Evolutionary conservation across 2,797 vertebrate genomes (phyloP).

Genomic region (Tokudaia muenninki): DNA sequence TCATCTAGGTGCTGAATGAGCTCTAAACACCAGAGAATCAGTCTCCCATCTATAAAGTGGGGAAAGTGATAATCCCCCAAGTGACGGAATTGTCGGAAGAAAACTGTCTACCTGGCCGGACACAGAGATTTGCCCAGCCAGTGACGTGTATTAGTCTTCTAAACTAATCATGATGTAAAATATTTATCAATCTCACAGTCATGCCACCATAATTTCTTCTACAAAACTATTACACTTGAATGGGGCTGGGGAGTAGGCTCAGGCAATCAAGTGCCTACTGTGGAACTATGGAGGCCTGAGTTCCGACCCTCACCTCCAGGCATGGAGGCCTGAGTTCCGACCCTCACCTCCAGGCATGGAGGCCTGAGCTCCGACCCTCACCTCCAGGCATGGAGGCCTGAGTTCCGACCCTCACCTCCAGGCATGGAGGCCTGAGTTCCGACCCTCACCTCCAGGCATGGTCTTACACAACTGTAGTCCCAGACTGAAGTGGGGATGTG

Average conservation of each 20-base stretch:
- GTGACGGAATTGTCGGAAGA: background rate
- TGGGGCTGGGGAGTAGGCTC: background rate
- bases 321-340: background rate
- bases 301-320: background rate
- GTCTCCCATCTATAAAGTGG: conserved; percentile 31
- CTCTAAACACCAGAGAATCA: background rate
- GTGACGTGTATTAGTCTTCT: background rate
- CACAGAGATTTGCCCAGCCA: background rate
- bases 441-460: background rate
- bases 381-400: background rate
- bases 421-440: background rate
- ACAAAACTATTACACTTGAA: background rate
- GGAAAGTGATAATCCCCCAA: background rate
- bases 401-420: background rate
- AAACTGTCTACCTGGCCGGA: background rate
- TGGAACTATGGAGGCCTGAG: too few relatives aligned
- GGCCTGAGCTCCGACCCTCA: background rate
- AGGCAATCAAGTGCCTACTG: background rate
- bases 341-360: background rate
- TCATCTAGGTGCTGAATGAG: background rate
- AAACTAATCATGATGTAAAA: background rate
- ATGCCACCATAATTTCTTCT: background rate
- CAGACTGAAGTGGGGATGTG: background rate
- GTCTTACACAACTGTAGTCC: background rate
- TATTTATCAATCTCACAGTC: conserved; percentile 3